Base-by-base conservation (phyloP, 2,888 invertebrate species). In the Apeira syringaria region DNA sequence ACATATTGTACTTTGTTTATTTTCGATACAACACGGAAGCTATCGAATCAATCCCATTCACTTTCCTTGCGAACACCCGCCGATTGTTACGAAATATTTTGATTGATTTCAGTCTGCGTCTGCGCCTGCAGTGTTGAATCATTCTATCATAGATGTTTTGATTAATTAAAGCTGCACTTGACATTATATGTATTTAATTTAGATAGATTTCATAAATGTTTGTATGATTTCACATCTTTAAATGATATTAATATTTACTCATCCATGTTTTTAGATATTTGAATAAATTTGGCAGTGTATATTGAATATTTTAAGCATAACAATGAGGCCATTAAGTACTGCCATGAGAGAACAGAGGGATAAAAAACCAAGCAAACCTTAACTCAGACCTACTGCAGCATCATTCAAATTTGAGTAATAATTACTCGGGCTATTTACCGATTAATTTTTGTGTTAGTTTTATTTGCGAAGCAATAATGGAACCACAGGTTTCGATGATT, bases 11-110 rank as follows among this genome's bases (percentile, higher is more conserved):
- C 25, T 41, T 45, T 46, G 46, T 46, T 44, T 47, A 50, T 30
- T 44, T 50, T 47, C 31, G 26, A 33, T 47, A 37, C 29, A 20
- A 7, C 22, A 37, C 52, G 47, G 50, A 56, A 53, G 49, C 53
- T 24, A 24, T 24, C 20, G 24, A 24, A 24, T 22, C 7, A 1
- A 22, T 4, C 7, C 56, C 62, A 51, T 59, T 62, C 61, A 53
- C 61, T 59, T 61, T 59, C 58, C 46, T 47, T 29, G 2, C 24
- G 18, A 25, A 27, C 29, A 28, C 15, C 15, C 18, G 13, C n/a
- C 10, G 30, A 17, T 17, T 22, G 40, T 59, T 56, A 53, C 53
- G 53, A 56, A 58, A 59, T 59, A 29, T 18, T 42, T 41, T 51
- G 35, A 46, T 51, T 47, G 53, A 47, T 50, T 42, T 33, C 38